Percentiles rank a stretch among this genome's conserved stretches.
Conservation (phyloP, 2,113 vertebrate species). For the Spheniscus mendiculus region DNA sequence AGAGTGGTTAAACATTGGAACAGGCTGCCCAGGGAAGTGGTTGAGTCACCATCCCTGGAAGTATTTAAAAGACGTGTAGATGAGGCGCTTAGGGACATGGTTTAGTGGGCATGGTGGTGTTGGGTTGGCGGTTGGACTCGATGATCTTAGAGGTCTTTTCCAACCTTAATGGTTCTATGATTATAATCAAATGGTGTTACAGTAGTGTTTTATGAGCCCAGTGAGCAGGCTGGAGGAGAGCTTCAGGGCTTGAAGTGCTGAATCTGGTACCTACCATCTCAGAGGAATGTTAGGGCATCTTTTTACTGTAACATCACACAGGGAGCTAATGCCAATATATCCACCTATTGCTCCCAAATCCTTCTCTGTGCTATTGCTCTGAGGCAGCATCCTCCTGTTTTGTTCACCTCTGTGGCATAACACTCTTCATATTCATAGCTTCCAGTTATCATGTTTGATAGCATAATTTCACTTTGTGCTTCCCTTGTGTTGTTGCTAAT, state of each 20-base stretch:
- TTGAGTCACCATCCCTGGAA: no score
- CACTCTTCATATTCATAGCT: background rate
- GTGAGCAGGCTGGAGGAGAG: background rate
- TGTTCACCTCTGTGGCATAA: background rate
- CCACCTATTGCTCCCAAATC: background rate
- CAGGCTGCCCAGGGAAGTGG: no score
- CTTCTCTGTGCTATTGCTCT: background rate
- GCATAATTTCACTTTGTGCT: background rate
- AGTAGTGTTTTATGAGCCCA: background rate
- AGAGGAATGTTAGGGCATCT: background rate
- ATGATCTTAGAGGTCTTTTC: no score
- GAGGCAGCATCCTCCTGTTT: background rate
- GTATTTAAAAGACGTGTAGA: no score
- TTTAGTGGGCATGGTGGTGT: no score
- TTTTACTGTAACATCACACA: fast-evolving
- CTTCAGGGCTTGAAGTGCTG: background rate
- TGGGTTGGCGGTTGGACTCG: no score
- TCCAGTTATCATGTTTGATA: fast-evolving
- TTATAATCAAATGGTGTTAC: background rate
- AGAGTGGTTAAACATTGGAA: no score
- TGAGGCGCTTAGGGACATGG: no score
- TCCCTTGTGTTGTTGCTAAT: background rate
- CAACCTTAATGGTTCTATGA: no score
- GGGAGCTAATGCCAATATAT: background rate
- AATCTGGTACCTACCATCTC: background rate